phyloP scores from a whole-genome alignment of 2,113 vertebrate species.

The Myrmophylax atrothorax region DNA sequence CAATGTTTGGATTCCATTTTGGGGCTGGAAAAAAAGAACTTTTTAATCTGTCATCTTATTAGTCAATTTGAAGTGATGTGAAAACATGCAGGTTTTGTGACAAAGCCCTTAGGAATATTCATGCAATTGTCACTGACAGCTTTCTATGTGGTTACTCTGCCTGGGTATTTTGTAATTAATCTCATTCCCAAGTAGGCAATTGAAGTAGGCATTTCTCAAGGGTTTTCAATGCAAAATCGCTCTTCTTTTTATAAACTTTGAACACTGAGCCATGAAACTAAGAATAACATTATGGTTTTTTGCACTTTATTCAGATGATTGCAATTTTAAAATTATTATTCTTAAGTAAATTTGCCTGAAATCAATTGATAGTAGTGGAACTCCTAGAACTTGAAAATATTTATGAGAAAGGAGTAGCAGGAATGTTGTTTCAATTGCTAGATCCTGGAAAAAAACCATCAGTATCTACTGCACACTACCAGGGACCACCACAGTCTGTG shows the following conservation, averaged over 20 bases:
- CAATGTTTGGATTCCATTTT: neutral
- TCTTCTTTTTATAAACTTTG: neutral
- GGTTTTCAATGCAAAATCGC: neutral
- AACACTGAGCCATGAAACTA: neutral
- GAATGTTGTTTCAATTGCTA: neutral
- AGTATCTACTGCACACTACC: neutral
- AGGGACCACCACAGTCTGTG: neutral
- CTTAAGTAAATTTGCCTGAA: neutral
- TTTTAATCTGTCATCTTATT: neutral
- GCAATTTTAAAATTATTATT: neutral
- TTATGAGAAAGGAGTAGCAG: neutral
- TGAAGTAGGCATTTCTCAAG: neutral
- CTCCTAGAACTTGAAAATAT: neutral
- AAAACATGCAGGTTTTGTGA: neutral
- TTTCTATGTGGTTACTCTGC: neutral
- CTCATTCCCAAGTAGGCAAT: neutral
- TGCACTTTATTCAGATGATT: neutral
- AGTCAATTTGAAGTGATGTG: neutral
- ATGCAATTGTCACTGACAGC: neutral
- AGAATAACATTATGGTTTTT: neutral
- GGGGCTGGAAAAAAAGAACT: neutral
- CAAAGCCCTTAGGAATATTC: neutral
- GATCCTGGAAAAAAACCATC: neutral
- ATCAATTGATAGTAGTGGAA: neutral
- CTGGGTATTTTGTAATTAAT: slow-evolving; percentile 15